Percentiles rank a stretch among this genome's conserved stretches.
Evolutionary conservation across 2,888 invertebrate species (phyloP).

Genomic region (Monoplex corrugatus): DNA sequence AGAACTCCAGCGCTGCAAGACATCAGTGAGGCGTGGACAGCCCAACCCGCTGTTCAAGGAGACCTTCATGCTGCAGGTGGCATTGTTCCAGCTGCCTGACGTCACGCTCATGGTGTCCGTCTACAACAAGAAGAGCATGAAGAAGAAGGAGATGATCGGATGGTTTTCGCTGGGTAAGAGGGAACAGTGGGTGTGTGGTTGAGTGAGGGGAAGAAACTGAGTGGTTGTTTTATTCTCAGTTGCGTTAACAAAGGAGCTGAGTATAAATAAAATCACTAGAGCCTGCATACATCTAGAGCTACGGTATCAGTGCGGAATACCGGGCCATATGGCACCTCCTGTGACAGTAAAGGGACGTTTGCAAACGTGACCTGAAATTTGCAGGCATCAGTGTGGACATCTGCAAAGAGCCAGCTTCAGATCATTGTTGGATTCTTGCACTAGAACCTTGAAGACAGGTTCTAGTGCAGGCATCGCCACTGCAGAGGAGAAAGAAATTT

Average conservation of each 20-base stretch:
- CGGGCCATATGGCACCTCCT: too few species aligned
- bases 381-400: too few species aligned
- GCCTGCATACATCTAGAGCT: not conserved
- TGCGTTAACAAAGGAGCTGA: too few species aligned
- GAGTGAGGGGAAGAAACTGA: not conserved
- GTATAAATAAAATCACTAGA: not conserved
- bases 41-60: constrained; percentile 98
- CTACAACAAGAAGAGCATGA: constrained; percentile 94
- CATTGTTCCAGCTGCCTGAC: constrained; percentile 95
- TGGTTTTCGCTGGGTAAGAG: constrained; percentile 93
- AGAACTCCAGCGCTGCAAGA: constrained; percentile 96
- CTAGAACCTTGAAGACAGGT: too few species aligned
- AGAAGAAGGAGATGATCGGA: constrained; percentile 97
- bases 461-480: too few species aligned
- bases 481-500: too few species aligned
- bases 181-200: not conserved
- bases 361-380: not conserved
- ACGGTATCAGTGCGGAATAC: too few species aligned
- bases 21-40: constrained; percentile 94
- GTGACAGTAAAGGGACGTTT: not conserved
- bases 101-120: constrained; percentile 97
- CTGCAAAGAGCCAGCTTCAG: too few species aligned
- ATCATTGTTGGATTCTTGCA: too few species aligned
- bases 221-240: not conserved
- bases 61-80: constrained; percentile 97